A percentile compares a stretch with the other conserved stretches of the same genome.
phyloP scores from a whole-genome alignment of 2,888 invertebrate genomes.

The Leucophora obtusa region DNA sequence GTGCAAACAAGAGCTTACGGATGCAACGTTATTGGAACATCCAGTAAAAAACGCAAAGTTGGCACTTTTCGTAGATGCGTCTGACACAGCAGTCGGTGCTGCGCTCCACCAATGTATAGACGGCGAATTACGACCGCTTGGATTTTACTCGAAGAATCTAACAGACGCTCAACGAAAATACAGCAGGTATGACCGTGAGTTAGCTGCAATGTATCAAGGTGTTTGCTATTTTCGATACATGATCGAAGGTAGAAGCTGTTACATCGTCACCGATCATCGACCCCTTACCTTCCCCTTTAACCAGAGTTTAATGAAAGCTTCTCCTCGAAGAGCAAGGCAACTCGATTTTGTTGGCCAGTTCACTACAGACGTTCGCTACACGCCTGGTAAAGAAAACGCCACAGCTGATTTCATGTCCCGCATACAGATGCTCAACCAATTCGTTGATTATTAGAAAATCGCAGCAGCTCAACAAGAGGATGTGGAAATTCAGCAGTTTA shows the following conservation, averaged over 20 bases:
- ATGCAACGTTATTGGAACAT: too few relatives aligned
- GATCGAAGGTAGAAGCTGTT: too few relatives aligned
- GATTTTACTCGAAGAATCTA: conserved; percentile 66
- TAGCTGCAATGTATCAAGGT: conserved; percentile 68
- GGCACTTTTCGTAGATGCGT: conserved; percentile 44
- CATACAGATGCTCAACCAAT: conserved; percentile 6
- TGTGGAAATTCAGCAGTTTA: background rate
- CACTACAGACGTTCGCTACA: conserved; percentile 9
- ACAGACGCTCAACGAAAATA: conserved; percentile 10
- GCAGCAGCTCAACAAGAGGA: too few relatives aligned
- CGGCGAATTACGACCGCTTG: too few relatives aligned
- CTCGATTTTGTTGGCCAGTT: too few relatives aligned
- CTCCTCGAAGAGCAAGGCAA: too few relatives aligned
- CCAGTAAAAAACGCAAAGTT: conserved; percentile 43
- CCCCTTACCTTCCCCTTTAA: conserved; percentile 72
- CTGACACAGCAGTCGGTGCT: too few relatives aligned
- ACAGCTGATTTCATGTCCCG: background rate
- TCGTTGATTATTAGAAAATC: conserved; percentile 20
- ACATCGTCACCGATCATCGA: conserved; percentile 60
- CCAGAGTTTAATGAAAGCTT: conserved; percentile 66
- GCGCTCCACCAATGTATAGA: conserved; percentile 46
- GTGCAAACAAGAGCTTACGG: too few relatives aligned
- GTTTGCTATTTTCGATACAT: too few relatives aligned
- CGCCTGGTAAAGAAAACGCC: too few relatives aligned
- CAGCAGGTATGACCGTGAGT: conserved; percentile 67